Conservation (phyloP, 2,113 vertebrate species). For the Scatophagus argus region DNA sequence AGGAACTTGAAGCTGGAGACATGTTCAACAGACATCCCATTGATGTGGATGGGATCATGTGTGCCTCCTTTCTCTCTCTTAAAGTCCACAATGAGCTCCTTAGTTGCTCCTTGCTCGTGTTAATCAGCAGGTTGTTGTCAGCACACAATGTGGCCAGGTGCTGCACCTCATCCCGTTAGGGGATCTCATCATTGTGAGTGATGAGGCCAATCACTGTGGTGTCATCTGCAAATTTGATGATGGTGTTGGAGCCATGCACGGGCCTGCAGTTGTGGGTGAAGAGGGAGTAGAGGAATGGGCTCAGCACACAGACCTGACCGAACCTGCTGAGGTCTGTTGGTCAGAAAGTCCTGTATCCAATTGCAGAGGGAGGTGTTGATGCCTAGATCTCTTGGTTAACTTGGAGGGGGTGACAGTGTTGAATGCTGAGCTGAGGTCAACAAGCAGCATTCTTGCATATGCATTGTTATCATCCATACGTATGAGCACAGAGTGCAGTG, state of each 20-base stretch:
- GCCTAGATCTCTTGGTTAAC: not conserved
- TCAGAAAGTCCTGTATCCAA: not conserved
- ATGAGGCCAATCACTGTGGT: no score
- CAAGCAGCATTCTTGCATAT: not conserved
- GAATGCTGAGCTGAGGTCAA: constrained; percentile 9
- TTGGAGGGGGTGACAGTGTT: not conserved
- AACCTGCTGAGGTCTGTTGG: not conserved
- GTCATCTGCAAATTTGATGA: no score
- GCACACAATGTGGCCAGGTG: not conserved
- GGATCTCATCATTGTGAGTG: not conserved
- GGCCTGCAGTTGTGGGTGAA: not conserved
- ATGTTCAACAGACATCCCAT: no score
- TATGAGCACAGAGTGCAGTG: not conserved
- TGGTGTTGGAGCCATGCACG: not conserved
- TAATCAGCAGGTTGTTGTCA: no score
- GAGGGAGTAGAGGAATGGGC: not conserved
- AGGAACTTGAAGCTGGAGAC: no score
- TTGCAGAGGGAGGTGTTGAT: not conserved
- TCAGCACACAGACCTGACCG: no score
- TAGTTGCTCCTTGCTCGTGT: no score
- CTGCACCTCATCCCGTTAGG: not conserved
- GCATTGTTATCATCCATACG: not conserved
- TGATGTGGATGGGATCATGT: no score
- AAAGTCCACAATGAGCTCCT: no score
- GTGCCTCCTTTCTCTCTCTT: no score